Conservation (phyloP, 2,113 vertebrate genomes). For the rat (Rattus norvegicus) region GRCr8 NC_086027.1:93642501-93643000, state of each 20-base stretch:
- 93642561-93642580: not conserved
- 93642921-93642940: not conserved
- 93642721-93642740: not conserved
- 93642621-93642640: not conserved
- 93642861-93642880: not conserved
- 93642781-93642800: not conserved
- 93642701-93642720: not conserved
- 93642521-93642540: not conserved
- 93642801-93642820: not conserved
- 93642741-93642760: not conserved
- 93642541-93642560: not conserved
- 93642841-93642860: not conserved
- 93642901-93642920: not conserved
- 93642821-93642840: not conserved
- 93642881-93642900: not conserved
- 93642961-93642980: not conserved
- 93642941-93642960: not conserved
- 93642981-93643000: not conserved
- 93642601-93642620: not conserved
- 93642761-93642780: not conserved
- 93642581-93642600: not conserved
- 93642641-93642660: not conserved
- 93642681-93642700: not conserved
- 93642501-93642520: not conserved
- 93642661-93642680: not conserved